Evolutionary conservation across 2,113 vertebrate genomes (phyloP).

Genomic region (Centropus unirufus): DNA sequence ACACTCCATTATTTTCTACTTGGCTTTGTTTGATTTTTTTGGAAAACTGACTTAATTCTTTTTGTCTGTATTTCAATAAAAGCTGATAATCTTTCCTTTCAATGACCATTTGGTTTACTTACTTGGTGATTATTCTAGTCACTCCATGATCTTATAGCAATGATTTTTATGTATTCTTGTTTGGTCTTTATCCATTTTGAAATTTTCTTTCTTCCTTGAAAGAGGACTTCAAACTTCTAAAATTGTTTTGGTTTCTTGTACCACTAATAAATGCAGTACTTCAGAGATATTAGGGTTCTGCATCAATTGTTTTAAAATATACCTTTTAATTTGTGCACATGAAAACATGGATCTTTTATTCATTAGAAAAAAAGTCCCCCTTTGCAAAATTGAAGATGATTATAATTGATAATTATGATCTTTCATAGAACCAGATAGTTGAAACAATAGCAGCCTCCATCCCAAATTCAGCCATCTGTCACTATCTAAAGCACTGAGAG

Average conservation of each 20-base stretch:
- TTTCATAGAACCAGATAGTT: not conserved
- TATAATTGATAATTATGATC: accelerated
- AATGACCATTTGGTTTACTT: not conserved
- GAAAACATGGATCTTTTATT: not conserved
- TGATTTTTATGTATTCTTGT: not conserved
- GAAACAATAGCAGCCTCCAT: not conserved
- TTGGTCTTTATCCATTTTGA: not conserved
- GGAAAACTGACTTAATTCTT: not conserved
- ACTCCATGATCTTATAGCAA: not conserved
- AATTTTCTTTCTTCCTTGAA: not conserved
- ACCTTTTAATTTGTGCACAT: not conserved
- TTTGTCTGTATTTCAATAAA: not conserved
- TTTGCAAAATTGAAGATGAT: not conserved
- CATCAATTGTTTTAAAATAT: not conserved
- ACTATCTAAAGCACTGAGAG: not conserved
- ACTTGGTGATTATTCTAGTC: not conserved
- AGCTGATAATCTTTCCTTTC: not conserved
- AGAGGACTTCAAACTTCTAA: not conserved
- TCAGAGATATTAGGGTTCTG: not conserved
- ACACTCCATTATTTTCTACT: not conserved
- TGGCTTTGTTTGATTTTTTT: not conserved
- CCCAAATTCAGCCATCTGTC: not conserved
- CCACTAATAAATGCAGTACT: not conserved
- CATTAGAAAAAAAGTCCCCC: not conserved
- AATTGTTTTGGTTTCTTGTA: not conserved